Base-by-base conservation (phyloP, 2,113 vertebrate species). In the Cercocebus atys region DNA sequence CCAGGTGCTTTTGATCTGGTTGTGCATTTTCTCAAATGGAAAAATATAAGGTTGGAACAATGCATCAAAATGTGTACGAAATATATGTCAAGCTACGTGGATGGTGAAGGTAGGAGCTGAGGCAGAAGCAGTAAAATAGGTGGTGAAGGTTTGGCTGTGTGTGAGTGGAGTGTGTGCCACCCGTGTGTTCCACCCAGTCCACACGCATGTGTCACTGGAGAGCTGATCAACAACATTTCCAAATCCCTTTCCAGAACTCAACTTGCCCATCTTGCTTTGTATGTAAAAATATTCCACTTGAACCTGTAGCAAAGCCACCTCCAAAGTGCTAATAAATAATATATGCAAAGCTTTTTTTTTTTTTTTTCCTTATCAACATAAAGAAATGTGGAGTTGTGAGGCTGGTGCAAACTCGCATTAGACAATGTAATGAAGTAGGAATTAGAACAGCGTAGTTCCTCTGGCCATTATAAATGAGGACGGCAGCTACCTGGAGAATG, bases 391-490 rank as follows among this genome's bases (percentile, higher is more conserved):
- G 97, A 98, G 98, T 98, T 98, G 98, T 96, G 98, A 99, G 98
- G 98, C 98, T 98, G 98, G 98, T 97, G 98, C 98, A 98, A 99
- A 98, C 98, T 98, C 80, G 97, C 98, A 99, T 99, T 99, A 99
- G 98, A 98, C 99, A 98, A 98, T 98, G 99, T 99, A 99, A 98
- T 99, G 98, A 99, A 98, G 98, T 98, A 99, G 98, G 99, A 99
- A 99, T 99, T 99, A 99, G 99, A 99, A 98, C 98, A 99, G 98
- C 81, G 96, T 96, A 99, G 99, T 97, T 99, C 99, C 99, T 99
- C 99, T 99, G 99, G 99, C 99, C 99, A 99, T 99, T 99, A 98
- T 99, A 99, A 99, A 99, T 99, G 99, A 99, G 98, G 99, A 99
- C 99, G 98, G 98, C 98, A 98, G 98, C 98, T 99, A 99, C 99